Evolutionary conservation across 1,140 invertebrate species (phyloP).

Genomic region (Arion vulgaris): DNA sequence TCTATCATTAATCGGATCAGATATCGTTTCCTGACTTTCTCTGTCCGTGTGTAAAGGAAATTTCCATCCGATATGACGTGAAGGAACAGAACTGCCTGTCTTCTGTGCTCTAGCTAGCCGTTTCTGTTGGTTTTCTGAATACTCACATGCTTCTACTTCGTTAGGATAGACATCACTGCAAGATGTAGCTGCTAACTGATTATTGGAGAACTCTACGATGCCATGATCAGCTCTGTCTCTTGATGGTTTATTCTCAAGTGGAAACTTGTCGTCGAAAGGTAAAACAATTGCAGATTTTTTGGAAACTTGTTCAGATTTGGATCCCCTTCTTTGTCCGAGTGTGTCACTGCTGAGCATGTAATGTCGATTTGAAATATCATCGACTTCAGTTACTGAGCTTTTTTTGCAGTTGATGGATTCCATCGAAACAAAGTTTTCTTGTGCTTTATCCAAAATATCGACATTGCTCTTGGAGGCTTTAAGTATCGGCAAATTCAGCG

Average conservation of each 20-base stretch:
- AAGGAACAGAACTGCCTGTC: neutral
- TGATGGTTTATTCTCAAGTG: neutral
- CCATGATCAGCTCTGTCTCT: neutral
- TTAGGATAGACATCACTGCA: neutral
- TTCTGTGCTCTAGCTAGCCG: neutral
- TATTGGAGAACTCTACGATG: neutral
- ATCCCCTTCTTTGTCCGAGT: neutral
- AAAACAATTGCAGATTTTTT: neutral
- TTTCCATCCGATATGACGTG: neutral
- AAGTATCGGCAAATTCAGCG: neutral
- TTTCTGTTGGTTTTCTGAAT: neutral
- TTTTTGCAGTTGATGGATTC: neutral
- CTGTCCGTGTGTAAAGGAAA: neutral
- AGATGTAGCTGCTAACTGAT: neutral
- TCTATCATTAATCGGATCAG: neutral
- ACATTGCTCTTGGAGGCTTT: neutral
- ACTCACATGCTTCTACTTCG: neutral
- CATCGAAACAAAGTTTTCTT: neutral
- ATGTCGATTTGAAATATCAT: neutral
- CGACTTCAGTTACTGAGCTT: neutral
- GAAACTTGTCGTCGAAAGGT: neutral
- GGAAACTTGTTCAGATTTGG: neutral
- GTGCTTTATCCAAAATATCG: neutral
- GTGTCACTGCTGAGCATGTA: neutral
- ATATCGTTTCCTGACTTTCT: neutral